phyloP scores from a whole-genome alignment of 35 echinoderm and acorn worm genomes.

The Patiria miniata region DNA sequence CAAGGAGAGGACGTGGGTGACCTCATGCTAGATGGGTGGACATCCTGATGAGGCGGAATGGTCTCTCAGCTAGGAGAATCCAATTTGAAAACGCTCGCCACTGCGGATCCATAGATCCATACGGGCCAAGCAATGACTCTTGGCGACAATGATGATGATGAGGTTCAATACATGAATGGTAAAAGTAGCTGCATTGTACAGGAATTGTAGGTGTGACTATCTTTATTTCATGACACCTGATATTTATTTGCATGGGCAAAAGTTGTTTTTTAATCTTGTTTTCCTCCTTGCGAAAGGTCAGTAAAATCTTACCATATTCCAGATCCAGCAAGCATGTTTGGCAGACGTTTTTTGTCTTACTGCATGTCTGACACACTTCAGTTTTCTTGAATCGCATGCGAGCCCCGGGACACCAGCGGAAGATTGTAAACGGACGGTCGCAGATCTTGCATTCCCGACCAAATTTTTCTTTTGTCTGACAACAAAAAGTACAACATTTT shows the following conservation, averaged over 20 bases:
- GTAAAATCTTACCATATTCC: constrained; percentile 89
- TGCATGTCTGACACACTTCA: constrained; percentile 97
- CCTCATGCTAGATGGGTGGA: no score
- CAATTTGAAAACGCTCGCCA: no score
- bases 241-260: neutral
- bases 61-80: no score
- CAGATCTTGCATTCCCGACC: constrained; percentile 98
- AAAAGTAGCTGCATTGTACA: neutral
- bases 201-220: no score
- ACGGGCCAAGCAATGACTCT: no score
- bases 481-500: neutral
- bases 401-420: constrained; percentile 98
- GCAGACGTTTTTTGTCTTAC: constrained; percentile 95
- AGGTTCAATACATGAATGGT: no score
- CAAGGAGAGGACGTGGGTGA: no score
- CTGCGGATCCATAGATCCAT: no score
- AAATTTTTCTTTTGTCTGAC: constrained; percentile 99
- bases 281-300: no score
- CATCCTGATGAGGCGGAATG: no score
- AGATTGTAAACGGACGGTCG: constrained; percentile 92
- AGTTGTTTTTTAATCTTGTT: neutral
- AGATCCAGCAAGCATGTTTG: constrained; percentile 97
- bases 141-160: no score
- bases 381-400: constrained; percentile 99
- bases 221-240: no score